phyloP scores from a whole-genome alignment of 2,797 vertebrate genomes.

The Iguana delicatissima region DNA sequence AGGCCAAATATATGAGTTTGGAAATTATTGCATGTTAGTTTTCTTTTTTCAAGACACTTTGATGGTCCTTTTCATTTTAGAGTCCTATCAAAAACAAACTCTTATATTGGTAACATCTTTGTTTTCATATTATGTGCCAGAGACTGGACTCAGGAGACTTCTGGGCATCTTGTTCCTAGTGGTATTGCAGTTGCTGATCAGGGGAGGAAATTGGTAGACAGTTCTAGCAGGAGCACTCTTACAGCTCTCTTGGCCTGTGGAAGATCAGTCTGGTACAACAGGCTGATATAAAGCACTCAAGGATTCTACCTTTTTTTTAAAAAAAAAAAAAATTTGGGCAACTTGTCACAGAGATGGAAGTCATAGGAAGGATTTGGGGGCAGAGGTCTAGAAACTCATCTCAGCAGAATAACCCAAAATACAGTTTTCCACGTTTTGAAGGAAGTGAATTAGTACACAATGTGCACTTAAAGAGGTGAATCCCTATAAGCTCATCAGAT shows the following conservation, averaged over 20 bases:
- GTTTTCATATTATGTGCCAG: not conserved
- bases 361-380: not conserved
- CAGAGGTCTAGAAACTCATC: not conserved
- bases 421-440: not conserved
- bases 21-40: constrained; percentile 1
- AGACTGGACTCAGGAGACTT: not conserved
- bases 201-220: not conserved
- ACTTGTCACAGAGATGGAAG: not conserved
- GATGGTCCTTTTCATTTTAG: not conserved
- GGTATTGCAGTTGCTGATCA: not conserved
- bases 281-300: not conserved
- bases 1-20: not conserved
- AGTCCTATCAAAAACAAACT: not conserved
- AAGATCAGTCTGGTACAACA: not conserved
- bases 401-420: not conserved
- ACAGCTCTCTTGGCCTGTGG: not conserved
- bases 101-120: not conserved
- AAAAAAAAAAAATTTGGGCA: not conserved
- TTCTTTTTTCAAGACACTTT: not conserved
- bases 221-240: not conserved
- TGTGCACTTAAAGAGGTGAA: not conserved
- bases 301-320: not conserved
- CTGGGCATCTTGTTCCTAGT: not conserved
- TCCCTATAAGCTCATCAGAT: not conserved
- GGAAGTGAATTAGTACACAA: not conserved